A percentile compares a stretch with the other conserved stretches of the same genome.
Evolutionary conservation across 1,140 invertebrate species (phyloP).

Genomic region (Hydropsyche tenuis): DNA sequence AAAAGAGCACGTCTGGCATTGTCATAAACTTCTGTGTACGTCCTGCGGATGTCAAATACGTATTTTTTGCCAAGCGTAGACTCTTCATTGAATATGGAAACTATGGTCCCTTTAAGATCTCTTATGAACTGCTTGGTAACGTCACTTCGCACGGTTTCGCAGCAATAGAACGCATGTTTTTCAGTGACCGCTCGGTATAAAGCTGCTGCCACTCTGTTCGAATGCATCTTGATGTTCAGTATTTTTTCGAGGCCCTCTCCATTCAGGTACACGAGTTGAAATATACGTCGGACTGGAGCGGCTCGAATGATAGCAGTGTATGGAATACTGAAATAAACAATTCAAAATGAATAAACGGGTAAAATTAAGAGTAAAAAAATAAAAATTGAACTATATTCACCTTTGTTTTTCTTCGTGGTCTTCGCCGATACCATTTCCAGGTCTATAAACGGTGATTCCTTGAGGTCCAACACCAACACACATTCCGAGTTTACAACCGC

Average conservation of each 20-base stretch:
- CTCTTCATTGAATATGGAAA: conserved; percentile 89
- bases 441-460: conserved; percentile 76
- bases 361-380: not conserved
- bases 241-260: conserved; percentile 72
- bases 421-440: conserved; percentile 61
- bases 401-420: conserved; percentile 70
- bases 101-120: conserved; percentile 90
- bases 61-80: conserved; percentile 85
- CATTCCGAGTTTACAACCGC: conserved; percentile 60
- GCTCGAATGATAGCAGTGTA: conserved; percentile 84
- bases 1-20: conserved; percentile 78
- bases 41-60: conserved; percentile 87
- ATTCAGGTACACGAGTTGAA: conserved; percentile 77
- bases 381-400: conserved; percentile 51
- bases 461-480: conserved; percentile 80
- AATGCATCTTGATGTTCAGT: conserved; percentile 81
- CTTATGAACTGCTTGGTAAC: conserved; percentile 88
- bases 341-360: conserved; percentile 30
- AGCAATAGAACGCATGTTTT: conserved; percentile 90
- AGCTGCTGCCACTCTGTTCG: conserved; percentile 76
- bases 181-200: conserved; percentile 89
- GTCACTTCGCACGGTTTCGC: conserved; percentile 85
- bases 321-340: conserved; percentile 71
- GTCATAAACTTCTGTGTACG: conserved; percentile 87
- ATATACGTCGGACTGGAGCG: conserved; percentile 74